These are phyloP conservation scores for Pteronura brasiliensis DNA, from an alignment of 2,113 vertebrate species.

Conservation along the genomic window DNA sequence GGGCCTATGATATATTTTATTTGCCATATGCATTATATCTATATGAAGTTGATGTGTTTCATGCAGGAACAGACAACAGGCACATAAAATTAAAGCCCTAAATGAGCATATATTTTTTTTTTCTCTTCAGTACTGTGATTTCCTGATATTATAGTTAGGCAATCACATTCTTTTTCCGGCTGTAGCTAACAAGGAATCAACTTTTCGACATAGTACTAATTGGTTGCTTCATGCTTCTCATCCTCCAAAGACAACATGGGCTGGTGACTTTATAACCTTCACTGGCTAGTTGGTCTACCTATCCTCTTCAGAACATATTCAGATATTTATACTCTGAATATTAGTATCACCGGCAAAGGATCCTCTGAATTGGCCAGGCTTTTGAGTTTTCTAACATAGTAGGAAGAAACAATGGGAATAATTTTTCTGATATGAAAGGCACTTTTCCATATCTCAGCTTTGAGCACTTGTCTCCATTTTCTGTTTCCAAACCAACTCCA, in stretches of 20 bases:
- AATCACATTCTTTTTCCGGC: not conserved
- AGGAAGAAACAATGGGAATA: not conserved
- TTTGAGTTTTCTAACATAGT: not conserved
- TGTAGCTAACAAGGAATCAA: not conserved
- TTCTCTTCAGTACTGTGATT: not conserved
- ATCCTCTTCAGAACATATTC: not conserved
- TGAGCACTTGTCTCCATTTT: not conserved
- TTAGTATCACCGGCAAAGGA: not conserved
- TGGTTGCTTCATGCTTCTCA: not conserved
- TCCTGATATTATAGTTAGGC: not conserved
- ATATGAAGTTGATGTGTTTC: not conserved
- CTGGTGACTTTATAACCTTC: not conserved
- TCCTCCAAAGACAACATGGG: not conserved
- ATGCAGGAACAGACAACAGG: not conserved
- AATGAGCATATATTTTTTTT: not conserved
- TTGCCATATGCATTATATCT: not conserved
- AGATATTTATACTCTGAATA: not conserved
- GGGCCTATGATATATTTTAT: not conserved
- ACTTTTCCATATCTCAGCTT: not conserved
- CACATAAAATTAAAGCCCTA: not conserved
- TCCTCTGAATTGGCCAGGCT: not conserved
- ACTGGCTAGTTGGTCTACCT: fast-evolving
- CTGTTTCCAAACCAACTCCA: not conserved
- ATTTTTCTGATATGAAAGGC: not conserved
- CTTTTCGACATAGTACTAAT: not conserved